Base-by-base conservation (phyloP, 2,888 invertebrate genomes). In the Drosophila mimica region DNA sequence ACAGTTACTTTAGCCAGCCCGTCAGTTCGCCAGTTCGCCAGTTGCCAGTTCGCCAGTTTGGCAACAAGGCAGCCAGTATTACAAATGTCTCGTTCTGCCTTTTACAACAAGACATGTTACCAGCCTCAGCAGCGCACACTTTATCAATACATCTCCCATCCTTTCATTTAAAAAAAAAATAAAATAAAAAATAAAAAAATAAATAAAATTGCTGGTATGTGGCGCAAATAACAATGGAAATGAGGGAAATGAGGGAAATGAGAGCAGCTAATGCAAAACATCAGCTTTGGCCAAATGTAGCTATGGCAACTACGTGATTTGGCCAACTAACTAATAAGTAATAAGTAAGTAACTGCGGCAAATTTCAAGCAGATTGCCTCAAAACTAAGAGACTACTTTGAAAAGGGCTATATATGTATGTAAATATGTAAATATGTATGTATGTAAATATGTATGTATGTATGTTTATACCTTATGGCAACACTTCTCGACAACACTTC, bases 61-160 rank as follows among this genome's bases (percentile, higher is more conserved):
- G 30, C 61, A 51, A 25, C 15, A 25, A 25, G 51, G 15, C 51
- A 30, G 67, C 30, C 28, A 28, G 59, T 59, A 70, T 82, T 80
- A 83, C 82, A 82, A 83, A 78, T 82, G 85, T 80, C 84, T 82
- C 82, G 74, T 78, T 80, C 75, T 79, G 80, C 69, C 70, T 66
- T 77, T 82, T 78, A 57, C 84, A 84, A 82, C 82, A 84, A 82
- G 85, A 67, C 84, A 66, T 31, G 60, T 60, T 65, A 66, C 74
- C 80, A 57, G 76, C 68, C 54, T 65, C 61, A 60, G 49, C 34
- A 13, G 33, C 38, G 28, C 61, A 49, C 36, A 65, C 57, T 66
- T 52, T 72, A 53, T 68, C 52, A 62, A 30, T 30, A 20, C 43
- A n/a, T 6, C 7, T 9, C 31, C 4, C 48, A 20, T 7, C 5